phyloP scores from a whole-genome alignment of 1,140 invertebrate species.

The Lucilia sericata region DNA sequence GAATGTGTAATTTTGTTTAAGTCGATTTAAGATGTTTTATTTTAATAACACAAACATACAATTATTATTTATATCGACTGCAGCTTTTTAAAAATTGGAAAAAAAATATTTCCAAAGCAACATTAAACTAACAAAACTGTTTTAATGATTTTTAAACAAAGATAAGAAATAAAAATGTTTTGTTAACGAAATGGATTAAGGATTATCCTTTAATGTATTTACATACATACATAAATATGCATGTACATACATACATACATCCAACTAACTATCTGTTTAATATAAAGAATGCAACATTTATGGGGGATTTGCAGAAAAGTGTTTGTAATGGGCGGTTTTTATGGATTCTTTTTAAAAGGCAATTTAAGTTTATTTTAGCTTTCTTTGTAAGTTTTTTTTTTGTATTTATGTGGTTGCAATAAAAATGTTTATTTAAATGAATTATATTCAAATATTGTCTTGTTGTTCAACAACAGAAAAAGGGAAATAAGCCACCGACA shows the following conservation, averaged over 20 bases:
- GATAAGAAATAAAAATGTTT: background rate
- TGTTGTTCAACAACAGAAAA: background rate
- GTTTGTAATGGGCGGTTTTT: slow-evolving; percentile 36
- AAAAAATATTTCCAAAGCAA: no score
- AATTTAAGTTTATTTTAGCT: slow-evolving; percentile 30
- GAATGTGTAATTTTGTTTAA: no score
- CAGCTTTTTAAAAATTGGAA: no score
- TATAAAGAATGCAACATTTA: background rate
- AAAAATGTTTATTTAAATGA: slow-evolving; percentile 22
- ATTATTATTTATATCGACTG: no score
- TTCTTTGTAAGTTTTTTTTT: background rate
- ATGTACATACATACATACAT: no score
- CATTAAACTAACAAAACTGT: background rate
- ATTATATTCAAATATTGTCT: background rate
- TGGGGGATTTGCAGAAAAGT: slow-evolving; percentile 5
- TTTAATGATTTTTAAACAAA: background rate
- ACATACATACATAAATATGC: no score
- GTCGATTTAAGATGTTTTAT: no score
- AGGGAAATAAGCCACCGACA: background rate
- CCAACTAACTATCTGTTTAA: no score
- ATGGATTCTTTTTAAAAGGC: background rate
- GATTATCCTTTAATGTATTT: background rate
- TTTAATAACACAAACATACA: no score
- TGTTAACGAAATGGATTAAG: slow-evolving; percentile 14
- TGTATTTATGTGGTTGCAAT: background rate